phyloP scores from a whole-genome alignment of 2,113 vertebrate species.

The Mustelus asterias region DNA sequence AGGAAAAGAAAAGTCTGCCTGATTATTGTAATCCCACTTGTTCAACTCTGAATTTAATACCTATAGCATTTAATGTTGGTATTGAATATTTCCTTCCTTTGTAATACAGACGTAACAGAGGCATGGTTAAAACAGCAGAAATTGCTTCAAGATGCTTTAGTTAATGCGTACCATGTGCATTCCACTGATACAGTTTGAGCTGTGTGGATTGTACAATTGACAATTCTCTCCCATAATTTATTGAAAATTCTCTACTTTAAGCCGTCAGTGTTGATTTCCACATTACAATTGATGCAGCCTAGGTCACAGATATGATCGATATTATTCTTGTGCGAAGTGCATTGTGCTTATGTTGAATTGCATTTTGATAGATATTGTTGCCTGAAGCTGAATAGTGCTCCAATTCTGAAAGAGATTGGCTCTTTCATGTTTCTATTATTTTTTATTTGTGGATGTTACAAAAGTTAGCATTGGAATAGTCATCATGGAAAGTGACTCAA shows the following conservation, averaged over 20 bases:
- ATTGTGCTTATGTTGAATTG: not conserved
- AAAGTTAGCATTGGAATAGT: not conserved
- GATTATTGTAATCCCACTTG: not conserved
- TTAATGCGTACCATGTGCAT: not conserved
- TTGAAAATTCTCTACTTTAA: not conserved
- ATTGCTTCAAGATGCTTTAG: not conserved
- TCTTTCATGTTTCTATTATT: not conserved
- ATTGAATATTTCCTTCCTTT: not conserved
- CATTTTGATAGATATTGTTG: not conserved
- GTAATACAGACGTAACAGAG: not conserved
- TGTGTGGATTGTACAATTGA: not conserved
- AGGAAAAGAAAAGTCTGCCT: not conserved
- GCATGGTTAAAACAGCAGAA: not conserved
- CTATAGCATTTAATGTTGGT: not conserved
- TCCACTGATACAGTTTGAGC: not conserved
- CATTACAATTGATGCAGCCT: not conserved
- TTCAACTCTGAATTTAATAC: not conserved
- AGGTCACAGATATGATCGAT: not conserved
- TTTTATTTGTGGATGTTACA: not conserved
- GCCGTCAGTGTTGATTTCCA: not conserved
- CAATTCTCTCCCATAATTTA: not conserved
- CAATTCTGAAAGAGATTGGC: not conserved
- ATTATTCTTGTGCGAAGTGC: not conserved
- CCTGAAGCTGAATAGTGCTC: not conserved
- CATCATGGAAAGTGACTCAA: not conserved